Percentiles rank a stretch among this genome's conserved stretches.
phyloP scores from a whole-genome alignment of 2,888 invertebrate genomes.

The Augochlorella aurata region DNA sequence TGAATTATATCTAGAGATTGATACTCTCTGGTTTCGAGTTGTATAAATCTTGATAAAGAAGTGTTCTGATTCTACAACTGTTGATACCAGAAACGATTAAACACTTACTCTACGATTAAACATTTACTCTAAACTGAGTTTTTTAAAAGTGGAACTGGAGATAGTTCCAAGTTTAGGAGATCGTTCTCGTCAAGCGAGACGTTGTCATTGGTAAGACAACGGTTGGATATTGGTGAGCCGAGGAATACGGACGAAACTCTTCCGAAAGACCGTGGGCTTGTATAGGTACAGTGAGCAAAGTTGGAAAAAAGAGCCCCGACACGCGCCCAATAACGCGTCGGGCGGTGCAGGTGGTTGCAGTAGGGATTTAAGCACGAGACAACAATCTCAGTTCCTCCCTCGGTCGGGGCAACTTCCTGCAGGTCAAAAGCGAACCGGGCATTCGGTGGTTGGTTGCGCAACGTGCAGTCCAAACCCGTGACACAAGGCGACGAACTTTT shows the following conservation, averaged over 20 bases:
- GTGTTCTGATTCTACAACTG: too few species aligned
- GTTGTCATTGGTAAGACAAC: too few species aligned
- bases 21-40: too few species aligned
- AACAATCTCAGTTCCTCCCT: constrained; percentile 32
- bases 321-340: constrained; percentile 27
- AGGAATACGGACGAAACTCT: neutral
- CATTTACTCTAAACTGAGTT: too few species aligned
- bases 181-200: too few species aligned
- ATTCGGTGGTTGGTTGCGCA: constrained; percentile 44
- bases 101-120: too few species aligned
- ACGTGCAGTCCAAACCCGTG: constrained; percentile 33
- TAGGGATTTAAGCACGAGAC: constrained; percentile 24
- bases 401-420: constrained; percentile 8
- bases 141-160: too few species aligned
- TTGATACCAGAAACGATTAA: too few species aligned
- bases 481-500: constrained; percentile 36
- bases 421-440: constrained; percentile 41
- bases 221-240: too few species aligned
- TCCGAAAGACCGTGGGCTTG: neutral
- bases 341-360: constrained; percentile 48
- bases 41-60: too few species aligned
- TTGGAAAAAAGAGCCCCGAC: constrained; percentile 1
- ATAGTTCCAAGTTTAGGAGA: too few species aligned
- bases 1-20: too few species aligned
- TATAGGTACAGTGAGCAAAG: neutral